A percentile compares a stretch with the other conserved stretches of the same genome.
These are phyloP conservation scores for Xyrauchen texanus DNA, from an alignment of 2,113 vertebrate species.

Conservation along the genomic window DNA sequence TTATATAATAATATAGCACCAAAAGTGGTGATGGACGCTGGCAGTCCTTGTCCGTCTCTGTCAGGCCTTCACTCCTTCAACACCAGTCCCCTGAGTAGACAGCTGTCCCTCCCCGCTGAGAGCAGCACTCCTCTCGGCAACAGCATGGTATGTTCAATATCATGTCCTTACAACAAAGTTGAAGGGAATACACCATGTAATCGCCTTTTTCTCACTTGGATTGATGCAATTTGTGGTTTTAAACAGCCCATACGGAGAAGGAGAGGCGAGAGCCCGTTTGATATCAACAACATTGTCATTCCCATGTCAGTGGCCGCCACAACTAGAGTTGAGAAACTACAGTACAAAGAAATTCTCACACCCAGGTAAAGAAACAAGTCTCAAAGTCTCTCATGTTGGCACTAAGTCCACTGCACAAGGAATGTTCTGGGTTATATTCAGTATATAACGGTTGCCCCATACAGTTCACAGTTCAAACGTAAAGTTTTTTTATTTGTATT, in stretches of 20 bases:
- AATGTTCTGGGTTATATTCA: too few relatives aligned
- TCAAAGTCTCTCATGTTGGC: not conserved
- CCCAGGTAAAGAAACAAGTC: conserved; percentile 79
- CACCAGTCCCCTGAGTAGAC: conserved; percentile 84
- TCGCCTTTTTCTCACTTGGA: not conserved
- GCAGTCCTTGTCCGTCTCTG: conserved; percentile 76
- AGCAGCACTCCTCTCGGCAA: conserved; percentile 75
- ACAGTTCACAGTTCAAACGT: too few relatives aligned
- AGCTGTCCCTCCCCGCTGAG: conserved; percentile 88
- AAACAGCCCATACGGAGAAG: conserved; percentile 87
- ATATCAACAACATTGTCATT: conserved; percentile 99
- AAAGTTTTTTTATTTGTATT: too few relatives aligned
- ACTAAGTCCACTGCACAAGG: too few relatives aligned
- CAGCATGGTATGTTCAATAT: conserved; percentile 68
- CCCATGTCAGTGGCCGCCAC: conserved; percentile 98
- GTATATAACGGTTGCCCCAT: too few relatives aligned
- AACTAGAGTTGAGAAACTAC: conserved; percentile 94
- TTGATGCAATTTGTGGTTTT: conserved; percentile 34
- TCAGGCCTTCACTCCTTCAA: conserved; percentile 75
- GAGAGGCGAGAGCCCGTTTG: conserved; percentile 93
- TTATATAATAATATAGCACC: conserved; percentile 70
- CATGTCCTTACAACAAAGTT: too few relatives aligned
- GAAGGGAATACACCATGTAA: not conserved
- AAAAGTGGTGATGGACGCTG: conserved; percentile 83
- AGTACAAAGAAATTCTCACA: conserved; percentile 98